Evolutionary conservation across 1,140 invertebrate species (phyloP), one percentile per base, ranked within the genome.

Genomic region (Alviniconcha marisindica): DNA sequence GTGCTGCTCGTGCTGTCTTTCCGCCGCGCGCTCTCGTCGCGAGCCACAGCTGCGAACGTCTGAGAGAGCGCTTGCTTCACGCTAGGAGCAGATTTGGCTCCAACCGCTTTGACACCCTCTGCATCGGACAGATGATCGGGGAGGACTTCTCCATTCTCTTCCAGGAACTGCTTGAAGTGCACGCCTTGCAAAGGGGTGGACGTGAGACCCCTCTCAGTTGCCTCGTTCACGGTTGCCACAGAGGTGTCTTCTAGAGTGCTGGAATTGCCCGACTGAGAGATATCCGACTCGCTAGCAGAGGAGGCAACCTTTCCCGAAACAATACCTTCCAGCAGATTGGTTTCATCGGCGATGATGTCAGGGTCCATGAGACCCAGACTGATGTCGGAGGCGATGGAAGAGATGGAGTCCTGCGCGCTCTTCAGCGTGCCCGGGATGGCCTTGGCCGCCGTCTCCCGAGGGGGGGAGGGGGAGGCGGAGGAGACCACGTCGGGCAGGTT

Each of bases 291-390:
- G 71, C 71, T 76, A 5, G 73, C 48, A 5, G 69, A 38, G 24
- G 73, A 31, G 71, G 36, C 28, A 31, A 82, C 54, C 31, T 51
- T 33, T n/a, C 38, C 73, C 48, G n/a, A n/a, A 21, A 60, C 33
- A 0, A 77, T 14, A 66, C 63, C 44, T 3, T 86, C 60, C 69
- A 85, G 63, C 28, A 87, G 66, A 31, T 85, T 80, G 76, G 83
- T 84, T 36, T 81, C 81, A 63, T 83, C 81, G 33, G 80, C 56
- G n/a, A 84, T 63, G 48, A 84, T 56, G 56, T 83, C 78, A 77
- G 85, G 56, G 48, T 88, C 86, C 42, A 88, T n/a, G 24, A 87
- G 74, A 48, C 85, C 87, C 44, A 88, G 83, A 84, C 84, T 88
- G 40, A 84, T 79, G 71, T 82, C 84, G 71, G 74, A 82, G 15